phyloP scores from a whole-genome alignment of 2,113 vertebrate species.

The Cryptotis parvus region DNA sequence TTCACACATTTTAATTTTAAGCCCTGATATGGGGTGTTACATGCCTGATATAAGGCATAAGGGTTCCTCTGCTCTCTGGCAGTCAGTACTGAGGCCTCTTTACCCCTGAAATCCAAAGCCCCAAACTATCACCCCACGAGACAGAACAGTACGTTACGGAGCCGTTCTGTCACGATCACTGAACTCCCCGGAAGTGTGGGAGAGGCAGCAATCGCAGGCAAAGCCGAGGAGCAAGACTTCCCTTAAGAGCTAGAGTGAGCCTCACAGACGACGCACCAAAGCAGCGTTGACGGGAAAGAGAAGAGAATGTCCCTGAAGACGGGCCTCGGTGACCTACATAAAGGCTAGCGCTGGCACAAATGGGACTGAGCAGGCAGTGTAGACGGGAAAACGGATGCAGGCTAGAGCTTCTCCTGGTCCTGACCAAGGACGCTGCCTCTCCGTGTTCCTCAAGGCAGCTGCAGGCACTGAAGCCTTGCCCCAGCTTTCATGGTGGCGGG shows the following conservation, averaged over 20 bases:
- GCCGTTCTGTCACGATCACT: not conserved
- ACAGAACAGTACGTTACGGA: not conserved
- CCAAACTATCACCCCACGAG: not conserved
- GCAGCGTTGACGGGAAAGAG: not conserved
- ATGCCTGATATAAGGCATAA: not conserved
- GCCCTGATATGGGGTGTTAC: not conserved
- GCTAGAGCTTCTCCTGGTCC: not conserved
- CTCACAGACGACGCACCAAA: not conserved
- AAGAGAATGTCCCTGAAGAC: not conserved
- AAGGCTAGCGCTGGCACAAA: not conserved
- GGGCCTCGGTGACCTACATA: not conserved
- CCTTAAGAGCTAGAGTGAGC: not conserved
- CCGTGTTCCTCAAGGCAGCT: not conserved
- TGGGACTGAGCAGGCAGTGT: not conserved
- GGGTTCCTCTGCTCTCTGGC: not conserved
- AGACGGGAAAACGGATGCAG: not conserved
- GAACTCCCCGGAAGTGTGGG: not conserved
- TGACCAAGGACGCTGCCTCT: not conserved
- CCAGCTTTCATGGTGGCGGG: too few species aligned
- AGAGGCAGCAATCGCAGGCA: not conserved
- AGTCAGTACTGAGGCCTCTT: not conserved
- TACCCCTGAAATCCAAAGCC: not conserved
- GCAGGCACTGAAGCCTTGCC: not conserved
- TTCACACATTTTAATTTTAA: not conserved
- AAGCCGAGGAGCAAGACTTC: not conserved